Base-by-base conservation (phyloP, 2,888 invertebrate genomes). In the Hoplodrina ambigua region DNA sequence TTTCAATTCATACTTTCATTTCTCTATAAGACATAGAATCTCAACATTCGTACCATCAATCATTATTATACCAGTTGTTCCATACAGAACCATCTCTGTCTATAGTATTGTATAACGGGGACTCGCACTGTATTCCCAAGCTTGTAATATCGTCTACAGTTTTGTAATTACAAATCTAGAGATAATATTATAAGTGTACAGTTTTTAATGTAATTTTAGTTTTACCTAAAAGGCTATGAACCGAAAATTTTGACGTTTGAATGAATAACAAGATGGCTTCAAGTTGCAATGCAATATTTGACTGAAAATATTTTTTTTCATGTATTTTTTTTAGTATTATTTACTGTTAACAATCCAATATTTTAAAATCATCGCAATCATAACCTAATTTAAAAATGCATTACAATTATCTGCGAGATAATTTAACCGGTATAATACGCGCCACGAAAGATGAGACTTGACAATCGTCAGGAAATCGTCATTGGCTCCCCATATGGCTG, bases 41-140 rank as follows among this genome's bases (percentile, higher is more conserved):
- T 73, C 79, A 73, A 37, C 1, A 25, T 25, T 25, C 25, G 25
- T 25, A 25, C 25, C 2, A 25, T 25, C 25, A 25, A 25, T 25
- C 25, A 25, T 25, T 25, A 25, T 25, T 2, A 25, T 25, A 25
- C 25, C 25, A 25, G 25, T 17, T 57, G 20, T 65, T 65, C 44
- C 20, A 19, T 7, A 70, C 8, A 44, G 80, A 69, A 76, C 80
- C 59, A 69, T 74, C 73, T 69, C 73, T 77, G 74, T 20, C 8
- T 63, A 13, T 66, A 82, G 67, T 73, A 75, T 69, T 78, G 78
- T 79, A 70, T 56, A 69, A 68, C 52, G 65, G 80, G 83, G 86
- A 80, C 83, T 86, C 86, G 87, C 81, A 71, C 62, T 54, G 60
- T 81, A 81, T 75, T 80, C 69, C 71, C 53, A 59, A 60, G 25